Evolutionary conservation across 2,888 invertebrate species (phyloP).

Genomic region (Parnassius orleans): DNA sequence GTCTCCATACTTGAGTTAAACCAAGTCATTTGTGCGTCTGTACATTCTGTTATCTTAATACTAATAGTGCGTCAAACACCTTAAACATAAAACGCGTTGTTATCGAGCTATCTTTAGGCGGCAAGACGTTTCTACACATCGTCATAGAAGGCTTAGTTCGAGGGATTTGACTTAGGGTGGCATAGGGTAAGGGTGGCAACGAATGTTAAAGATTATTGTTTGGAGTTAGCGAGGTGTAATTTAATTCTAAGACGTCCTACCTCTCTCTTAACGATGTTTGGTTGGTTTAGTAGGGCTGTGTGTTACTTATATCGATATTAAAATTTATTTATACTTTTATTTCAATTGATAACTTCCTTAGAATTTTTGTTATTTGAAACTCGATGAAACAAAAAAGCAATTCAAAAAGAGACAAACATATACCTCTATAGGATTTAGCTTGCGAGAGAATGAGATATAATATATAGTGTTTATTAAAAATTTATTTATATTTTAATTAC

Average conservation of each 20-base stretch:
- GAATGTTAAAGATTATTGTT: constrained; percentile 74
- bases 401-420: too few species aligned
- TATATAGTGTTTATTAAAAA: too few species aligned
- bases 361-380: too few species aligned
- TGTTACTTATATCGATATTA: constrained; percentile 15
- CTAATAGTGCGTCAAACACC: constrained; percentile 32
- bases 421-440: too few species aligned
- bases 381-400: too few species aligned
- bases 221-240: constrained; percentile 74
- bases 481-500: too few species aligned
- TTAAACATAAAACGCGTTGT: constrained; percentile 48
- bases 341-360: too few species aligned
- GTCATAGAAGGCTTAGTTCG: constrained; percentile 57
- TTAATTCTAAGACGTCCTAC: constrained; percentile 70
- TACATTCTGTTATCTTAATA: constrained; percentile 23
- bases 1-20: constrained; percentile 3
- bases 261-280: constrained; percentile 52
- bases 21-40: constrained; percentile 5
- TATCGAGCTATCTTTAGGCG: constrained; percentile 58
- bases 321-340: too few species aligned
- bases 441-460: too few species aligned
- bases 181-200: constrained; percentile 36
- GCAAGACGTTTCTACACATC: constrained; percentile 56
- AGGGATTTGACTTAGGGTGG: constrained; percentile 28
- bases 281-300: constrained; percentile 24